These are phyloP conservation scores for Rhadina sibilatrix DNA, from an alignment of 2,113 vertebrate genomes.

Conservation along the genomic window DNA sequence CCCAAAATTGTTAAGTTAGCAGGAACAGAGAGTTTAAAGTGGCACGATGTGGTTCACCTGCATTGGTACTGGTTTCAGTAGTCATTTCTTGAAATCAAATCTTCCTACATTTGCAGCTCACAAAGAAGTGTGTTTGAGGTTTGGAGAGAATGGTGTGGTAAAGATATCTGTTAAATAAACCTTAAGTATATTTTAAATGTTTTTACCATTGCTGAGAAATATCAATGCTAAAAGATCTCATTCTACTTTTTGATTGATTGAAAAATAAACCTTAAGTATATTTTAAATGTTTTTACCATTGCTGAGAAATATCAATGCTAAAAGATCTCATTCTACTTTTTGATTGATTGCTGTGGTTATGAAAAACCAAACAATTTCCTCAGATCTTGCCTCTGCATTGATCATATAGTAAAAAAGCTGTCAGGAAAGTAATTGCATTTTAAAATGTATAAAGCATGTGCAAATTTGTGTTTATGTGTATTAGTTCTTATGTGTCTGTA, in stretches of 20 bases:
- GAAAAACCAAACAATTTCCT: constrained; percentile 16
- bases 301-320: background rate
- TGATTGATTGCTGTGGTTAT: constrained; percentile 51
- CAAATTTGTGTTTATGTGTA: background rate
- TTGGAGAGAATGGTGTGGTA: background rate
- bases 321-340: constrained; percentile 16
- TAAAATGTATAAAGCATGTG: background rate
- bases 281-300: background rate
- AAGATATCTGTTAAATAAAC: background rate
- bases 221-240: background rate
- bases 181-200: background rate
- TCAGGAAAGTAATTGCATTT: constrained; percentile 34
- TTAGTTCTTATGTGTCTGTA: background rate
- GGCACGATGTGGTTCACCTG: background rate
- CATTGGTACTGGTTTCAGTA: background rate
- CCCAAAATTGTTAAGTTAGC: background rate
- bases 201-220: background rate
- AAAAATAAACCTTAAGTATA: background rate
- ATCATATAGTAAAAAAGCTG: constrained; percentile 14
- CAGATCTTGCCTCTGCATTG: background rate
- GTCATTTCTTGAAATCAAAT: background rate
- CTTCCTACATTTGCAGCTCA: background rate
- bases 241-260: constrained; percentile 49
- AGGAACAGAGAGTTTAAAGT: background rate
- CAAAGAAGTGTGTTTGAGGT: background rate